These are phyloP conservation scores for Porites lutea DNA, from an alignment of 64 coral and sea anemone species.

Conservation along the genomic window DNA sequence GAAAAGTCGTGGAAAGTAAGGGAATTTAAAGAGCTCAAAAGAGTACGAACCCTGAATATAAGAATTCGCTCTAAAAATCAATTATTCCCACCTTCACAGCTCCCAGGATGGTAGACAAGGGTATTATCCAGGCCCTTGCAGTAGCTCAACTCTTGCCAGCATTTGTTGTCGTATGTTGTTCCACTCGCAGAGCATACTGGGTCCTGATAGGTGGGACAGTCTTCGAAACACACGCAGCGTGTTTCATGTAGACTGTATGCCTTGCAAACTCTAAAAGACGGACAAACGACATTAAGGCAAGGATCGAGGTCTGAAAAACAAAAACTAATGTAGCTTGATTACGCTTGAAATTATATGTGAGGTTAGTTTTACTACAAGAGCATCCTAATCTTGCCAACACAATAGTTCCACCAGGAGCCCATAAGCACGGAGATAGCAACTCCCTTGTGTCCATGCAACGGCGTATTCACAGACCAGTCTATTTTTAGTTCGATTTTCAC, in stretches of 20 bases:
- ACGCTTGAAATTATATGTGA: no score
- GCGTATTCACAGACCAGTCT: no score
- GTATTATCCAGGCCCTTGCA: slow-evolving; percentile 15
- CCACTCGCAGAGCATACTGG: slow-evolving; percentile 36
- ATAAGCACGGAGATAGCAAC: no score
- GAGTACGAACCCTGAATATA: no score
- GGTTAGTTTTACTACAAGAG: no score
- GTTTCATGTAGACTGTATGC: slow-evolving; percentile 5
- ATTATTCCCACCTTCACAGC: background rate
- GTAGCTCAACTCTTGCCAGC: background rate
- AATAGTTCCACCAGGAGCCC: no score
- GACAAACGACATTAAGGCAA: slow-evolving; percentile 17
- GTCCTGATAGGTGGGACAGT: slow-evolving; percentile 39
- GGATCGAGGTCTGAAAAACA: slow-evolving; percentile 23
- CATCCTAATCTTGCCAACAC: no score
- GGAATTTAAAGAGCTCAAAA: no score
- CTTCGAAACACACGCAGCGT: slow-evolving; percentile 32
- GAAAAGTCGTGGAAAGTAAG: no score
- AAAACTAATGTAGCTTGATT: background rate
- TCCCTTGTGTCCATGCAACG: no score
- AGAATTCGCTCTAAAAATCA: no score
- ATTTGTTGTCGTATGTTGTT: slow-evolving; percentile 47
- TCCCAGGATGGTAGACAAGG: slow-evolving; percentile 37
- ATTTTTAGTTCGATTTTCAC: no score
- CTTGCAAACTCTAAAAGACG: slow-evolving; percentile 31